A percentile compares a stretch with the other conserved stretches of the same genome.
Conservation (phyloP, 2,888 invertebrate genomes). For the Neoitamus cyanurus region DNA sequence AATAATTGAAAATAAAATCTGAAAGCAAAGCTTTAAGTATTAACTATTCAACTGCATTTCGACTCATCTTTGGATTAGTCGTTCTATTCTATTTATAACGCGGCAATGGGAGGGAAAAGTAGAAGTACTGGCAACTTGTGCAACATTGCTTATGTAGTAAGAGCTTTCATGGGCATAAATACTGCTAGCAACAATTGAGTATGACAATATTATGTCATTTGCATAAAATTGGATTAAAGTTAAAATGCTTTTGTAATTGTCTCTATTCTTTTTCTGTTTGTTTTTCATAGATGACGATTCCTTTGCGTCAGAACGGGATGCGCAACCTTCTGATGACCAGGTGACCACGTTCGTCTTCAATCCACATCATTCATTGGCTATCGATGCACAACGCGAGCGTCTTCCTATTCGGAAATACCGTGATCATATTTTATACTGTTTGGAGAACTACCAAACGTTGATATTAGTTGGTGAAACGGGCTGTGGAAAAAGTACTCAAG, state of each 20-base stretch:
- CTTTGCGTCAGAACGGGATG: slow-evolving; percentile 57
- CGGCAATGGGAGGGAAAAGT: neutral
- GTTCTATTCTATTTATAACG: neutral
- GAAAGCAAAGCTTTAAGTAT: neutral
- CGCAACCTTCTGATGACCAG: slow-evolving; percentile 59
- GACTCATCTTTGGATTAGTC: neutral
- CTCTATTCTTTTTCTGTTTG: neutral
- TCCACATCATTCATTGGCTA: slow-evolving; percentile 82
- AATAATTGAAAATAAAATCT: neutral
- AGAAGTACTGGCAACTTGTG: neutral
- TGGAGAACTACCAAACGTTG: slow-evolving; percentile 91
- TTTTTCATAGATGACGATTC: slow-evolving; percentile 54
- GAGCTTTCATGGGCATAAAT: neutral
- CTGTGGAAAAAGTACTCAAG: slow-evolving; percentile 95
- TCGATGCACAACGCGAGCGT: slow-evolving; percentile 85
- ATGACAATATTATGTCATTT: neutral
- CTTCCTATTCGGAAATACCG: slow-evolving; percentile 88
- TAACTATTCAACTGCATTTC: neutral
- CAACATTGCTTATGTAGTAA: neutral
- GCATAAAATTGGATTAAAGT: slow-evolving; percentile 17
- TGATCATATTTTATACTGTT: slow-evolving; percentile 87
- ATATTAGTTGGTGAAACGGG: slow-evolving; percentile 95
- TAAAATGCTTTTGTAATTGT: neutral
- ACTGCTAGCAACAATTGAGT: neutral
- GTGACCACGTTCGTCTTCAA: slow-evolving; percentile 83